These are phyloP conservation scores for Brachyopa scutellaris DNA, from an alignment of 2,888 invertebrate species.

Conservation along the genomic window DNA sequence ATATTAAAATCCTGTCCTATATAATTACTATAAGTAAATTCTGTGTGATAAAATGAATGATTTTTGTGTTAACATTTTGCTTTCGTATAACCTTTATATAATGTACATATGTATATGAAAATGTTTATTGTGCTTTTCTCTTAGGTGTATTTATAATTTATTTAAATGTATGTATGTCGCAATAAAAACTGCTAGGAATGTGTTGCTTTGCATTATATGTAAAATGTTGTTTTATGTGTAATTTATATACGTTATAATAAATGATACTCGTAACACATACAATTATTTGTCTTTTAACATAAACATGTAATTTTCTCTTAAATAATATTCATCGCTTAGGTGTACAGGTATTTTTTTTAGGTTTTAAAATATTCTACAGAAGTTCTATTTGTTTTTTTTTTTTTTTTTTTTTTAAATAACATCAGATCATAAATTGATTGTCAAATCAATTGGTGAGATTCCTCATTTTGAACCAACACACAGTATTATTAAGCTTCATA, in stretches of 20 bases:
- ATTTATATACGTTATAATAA: neutral
- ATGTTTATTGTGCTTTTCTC: slow-evolving; percentile 4
- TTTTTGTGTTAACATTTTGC: slow-evolving; percentile 14
- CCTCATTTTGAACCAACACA: too few relatives aligned
- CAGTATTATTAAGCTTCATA: too few relatives aligned
- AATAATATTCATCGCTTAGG: too few relatives aligned
- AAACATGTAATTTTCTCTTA: neutral
- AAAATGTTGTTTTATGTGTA: neutral
- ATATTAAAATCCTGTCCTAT: slow-evolving; percentile 15
- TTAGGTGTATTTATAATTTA: neutral
- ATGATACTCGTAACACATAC: neutral
- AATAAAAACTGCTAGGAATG: neutral
- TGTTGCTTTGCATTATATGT: slow-evolving; percentile 3
- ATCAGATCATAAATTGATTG: too few relatives aligned
- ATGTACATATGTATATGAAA: too few relatives aligned
- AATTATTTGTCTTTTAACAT: slow-evolving; percentile 4
- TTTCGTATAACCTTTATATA: neutral
- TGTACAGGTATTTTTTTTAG: too few relatives aligned
- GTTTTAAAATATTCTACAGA: too few relatives aligned
- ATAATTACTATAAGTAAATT: slow-evolving; percentile 19
- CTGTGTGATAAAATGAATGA: slow-evolving; percentile 26
- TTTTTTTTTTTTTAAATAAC: too few relatives aligned
- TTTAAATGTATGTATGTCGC: slow-evolving; percentile 22
- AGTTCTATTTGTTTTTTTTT: too few relatives aligned
- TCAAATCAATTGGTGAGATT: too few relatives aligned